Base-by-base conservation (phyloP, 2,888 invertebrate genomes). In the Cryptocephalus moraei region DNA sequence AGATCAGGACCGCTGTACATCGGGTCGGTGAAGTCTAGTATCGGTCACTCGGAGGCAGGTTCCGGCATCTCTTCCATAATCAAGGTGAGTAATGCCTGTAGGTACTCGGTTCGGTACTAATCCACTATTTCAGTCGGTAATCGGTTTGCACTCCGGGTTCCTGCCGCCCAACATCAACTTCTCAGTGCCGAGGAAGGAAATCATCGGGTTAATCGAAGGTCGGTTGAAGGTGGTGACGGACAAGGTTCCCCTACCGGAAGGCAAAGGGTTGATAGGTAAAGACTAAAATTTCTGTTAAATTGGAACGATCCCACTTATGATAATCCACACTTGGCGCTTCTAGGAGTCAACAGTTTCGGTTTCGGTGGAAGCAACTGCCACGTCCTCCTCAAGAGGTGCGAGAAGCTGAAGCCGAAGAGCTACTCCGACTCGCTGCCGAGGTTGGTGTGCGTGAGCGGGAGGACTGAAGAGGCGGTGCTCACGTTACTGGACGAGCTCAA, bases 11-110 rank as follows among this genome's bases (percentile, higher is more conserved):
- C 78, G 0, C 86, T 94, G 0, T 71, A 80, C 43, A 86, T 96
- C 49, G 95, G 95, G 1, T 91, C 94, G 0, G 82, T 93, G 33
- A 96, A 96, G 66, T 92, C 93, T 0, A 96, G 94, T 69, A 77
- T 94, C 67, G 96, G 96, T 0, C 96, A 96, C 69, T 80, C 89
- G 0, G 96, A 96, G 65, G 86, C 93, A 1, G 81, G 82, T 1
- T 87, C 89, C 6, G 88, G 91, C 8, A 73, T 92, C 1, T 89
- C 89, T 56, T 86, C 90, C 0, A 67, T 93, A 49, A 80, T 85
- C 1, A 93, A 93, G 75, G 86, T 82, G 54, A 64, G 39, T 36
- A 36, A 11, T 2, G 36, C 4, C n/a, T 11, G 12, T 11, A 36
- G n/a, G 36, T 36, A 36, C 36, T 36, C 36, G 6, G 12, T 4